Percentiles rank a stretch among this genome's conserved stretches.
phyloP scores from a whole-genome alignment of 2,797 vertebrate species.

The Propithecus deckenii region DNA sequence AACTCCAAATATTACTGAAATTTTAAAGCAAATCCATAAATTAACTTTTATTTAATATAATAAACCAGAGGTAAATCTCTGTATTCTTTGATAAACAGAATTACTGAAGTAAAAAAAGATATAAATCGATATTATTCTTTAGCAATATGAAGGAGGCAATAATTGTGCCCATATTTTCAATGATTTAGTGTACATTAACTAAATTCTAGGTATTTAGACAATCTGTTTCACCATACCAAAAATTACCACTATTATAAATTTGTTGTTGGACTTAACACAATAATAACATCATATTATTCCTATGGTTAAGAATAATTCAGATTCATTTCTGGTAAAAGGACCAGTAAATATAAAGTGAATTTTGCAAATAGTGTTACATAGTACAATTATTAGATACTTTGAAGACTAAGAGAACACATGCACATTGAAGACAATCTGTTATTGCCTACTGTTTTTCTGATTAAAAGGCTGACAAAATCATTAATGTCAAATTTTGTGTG shows the following conservation, averaged over 20 bases:
- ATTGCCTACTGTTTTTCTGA: background rate
- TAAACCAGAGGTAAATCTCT: background rate
- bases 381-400: background rate
- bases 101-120: slow-evolving; percentile 24
- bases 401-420: background rate
- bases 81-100: background rate
- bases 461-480: background rate
- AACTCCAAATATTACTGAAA: slow-evolving; percentile 10
- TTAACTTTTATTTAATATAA: slow-evolving; percentile 22
- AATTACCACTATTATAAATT: slow-evolving; percentile 5
- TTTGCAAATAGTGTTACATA: slow-evolving; percentile 23
- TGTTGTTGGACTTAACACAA: background rate
- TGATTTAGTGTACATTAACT: background rate
- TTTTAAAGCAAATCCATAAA: background rate
- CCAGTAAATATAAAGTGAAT: background rate
- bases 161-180: slow-evolving; percentile 1
- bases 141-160: background rate
- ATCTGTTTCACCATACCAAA: background rate
- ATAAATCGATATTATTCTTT: slow-evolving; percentile 1
- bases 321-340: background rate
- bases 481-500: background rate
- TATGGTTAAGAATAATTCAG: slow-evolving; percentile 51
- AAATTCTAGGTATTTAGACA: slow-evolving; percentile 16
- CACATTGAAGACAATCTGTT: background rate
- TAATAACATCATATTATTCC: background rate